phyloP scores from a whole-genome alignment of 2,797 vertebrate genomes.

The Harpagifer antarcticus region DNA sequence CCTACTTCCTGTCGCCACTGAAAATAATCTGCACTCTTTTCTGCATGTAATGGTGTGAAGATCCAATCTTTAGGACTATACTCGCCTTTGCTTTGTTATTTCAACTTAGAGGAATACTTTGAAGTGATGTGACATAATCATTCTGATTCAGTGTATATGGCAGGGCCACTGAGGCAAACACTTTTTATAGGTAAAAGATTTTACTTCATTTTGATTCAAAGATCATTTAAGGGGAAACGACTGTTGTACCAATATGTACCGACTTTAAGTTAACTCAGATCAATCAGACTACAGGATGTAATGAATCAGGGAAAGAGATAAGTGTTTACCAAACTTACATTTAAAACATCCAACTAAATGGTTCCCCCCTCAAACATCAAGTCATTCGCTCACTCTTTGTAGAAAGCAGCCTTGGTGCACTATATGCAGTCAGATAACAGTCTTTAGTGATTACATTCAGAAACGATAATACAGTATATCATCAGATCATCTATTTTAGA shows the following conservation, averaged over 20 bases:
- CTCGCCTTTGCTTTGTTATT: constrained; percentile 66
- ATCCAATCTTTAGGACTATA: constrained; percentile 70
- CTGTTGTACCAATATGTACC: constrained; percentile 56
- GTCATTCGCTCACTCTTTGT: constrained; percentile 63
- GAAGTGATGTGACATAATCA: constrained; percentile 61
- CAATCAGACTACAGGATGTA: constrained; percentile 57
- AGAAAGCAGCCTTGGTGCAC: constrained; percentile 73
- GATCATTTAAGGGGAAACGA: constrained; percentile 48
- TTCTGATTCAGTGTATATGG: constrained; percentile 54
- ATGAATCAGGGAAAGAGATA: constrained; percentile 80
- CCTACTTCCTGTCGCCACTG: constrained; percentile 63
- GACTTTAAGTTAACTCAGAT: constrained; percentile 54
- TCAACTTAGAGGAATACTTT: constrained; percentile 61
- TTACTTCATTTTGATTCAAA: constrained; percentile 51
- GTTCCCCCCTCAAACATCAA: constrained; percentile 56
- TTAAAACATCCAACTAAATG: constrained; percentile 61
- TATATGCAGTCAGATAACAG: constrained; percentile 78
- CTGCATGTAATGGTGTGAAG: constrained; percentile 79
- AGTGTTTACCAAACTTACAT: constrained; percentile 79
- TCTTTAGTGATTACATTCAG: constrained; percentile 68
- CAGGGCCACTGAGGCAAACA: constrained; percentile 53
- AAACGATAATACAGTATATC: constrained; percentile 77
- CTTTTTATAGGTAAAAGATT: constrained; percentile 49
- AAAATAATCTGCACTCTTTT: constrained; percentile 68
- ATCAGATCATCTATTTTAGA: constrained; percentile 86